Evolutionary conservation across 2,113 vertebrate genomes (phyloP).

Genomic region (Zosterops japonicus): DNA sequence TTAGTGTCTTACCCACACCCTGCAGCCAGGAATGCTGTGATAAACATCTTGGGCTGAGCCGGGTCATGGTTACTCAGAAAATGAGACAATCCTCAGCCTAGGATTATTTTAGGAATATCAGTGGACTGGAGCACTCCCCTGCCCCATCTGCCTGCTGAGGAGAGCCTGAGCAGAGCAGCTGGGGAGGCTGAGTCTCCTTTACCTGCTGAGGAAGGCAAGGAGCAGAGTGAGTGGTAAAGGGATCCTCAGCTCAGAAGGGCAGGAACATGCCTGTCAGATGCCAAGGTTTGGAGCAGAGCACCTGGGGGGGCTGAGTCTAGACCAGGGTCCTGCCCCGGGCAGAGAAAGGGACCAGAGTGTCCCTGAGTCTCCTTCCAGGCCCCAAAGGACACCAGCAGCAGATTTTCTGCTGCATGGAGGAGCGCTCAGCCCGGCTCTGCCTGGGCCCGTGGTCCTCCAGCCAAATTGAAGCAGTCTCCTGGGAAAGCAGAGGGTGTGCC

Average conservation of each 20-base stretch:
- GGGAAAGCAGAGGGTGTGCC: not conserved
- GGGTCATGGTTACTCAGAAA: not conserved
- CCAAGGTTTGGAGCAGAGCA: not conserved
- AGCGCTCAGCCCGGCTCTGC: not conserved
- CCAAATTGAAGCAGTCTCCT: not conserved
- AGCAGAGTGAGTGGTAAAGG: not conserved
- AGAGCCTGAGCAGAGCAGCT: not conserved
- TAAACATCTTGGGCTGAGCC: not conserved
- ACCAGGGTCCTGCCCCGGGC: not conserved
- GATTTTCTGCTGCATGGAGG: not conserved
- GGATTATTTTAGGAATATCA: not conserved
- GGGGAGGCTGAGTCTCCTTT: not conserved
- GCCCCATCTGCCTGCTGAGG: rapidly evolving
- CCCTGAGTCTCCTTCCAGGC: not conserved
- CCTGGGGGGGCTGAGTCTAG: not conserved
- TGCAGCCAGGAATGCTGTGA: not conserved
- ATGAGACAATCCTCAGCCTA: not conserved
- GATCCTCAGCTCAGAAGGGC: not conserved
- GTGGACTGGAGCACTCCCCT: not conserved
- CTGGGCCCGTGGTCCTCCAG: rapidly evolving
- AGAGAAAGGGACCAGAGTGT: not conserved
- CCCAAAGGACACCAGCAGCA: not conserved
- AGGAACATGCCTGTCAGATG: not conserved
- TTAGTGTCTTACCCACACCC: not conserved
- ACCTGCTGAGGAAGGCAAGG: not conserved